Conservation (phyloP, 2,888 invertebrate genomes). For the Slavum lentiscoides region DNA sequence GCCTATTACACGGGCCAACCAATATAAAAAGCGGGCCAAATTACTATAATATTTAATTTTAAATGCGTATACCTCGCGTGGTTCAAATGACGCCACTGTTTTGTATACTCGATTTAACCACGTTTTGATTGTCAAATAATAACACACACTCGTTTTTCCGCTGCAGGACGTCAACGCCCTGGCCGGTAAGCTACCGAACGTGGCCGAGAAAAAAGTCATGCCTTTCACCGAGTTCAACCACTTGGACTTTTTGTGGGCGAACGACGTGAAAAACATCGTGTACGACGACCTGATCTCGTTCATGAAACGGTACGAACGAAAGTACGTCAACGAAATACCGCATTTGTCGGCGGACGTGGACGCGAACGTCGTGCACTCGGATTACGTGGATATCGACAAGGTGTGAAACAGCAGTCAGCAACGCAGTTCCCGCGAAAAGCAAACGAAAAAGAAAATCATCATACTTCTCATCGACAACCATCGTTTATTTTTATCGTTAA, state of each 20-base stretch:
- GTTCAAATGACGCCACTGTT: too few relatives aligned
- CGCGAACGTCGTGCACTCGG: conserved; percentile 11
- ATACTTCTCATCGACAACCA: too few relatives aligned
- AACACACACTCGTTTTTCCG: not conserved
- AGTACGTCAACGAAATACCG: not conserved
- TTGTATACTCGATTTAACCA: too few relatives aligned
- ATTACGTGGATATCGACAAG: not conserved
- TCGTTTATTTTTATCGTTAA: too few relatives aligned
- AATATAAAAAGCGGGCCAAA: too few relatives aligned
- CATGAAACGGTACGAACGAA: conserved; percentile 47
- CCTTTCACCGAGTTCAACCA: conserved; percentile 68
- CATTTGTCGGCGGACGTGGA: conserved; percentile 19
- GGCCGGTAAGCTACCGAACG: conserved; percentile 63
- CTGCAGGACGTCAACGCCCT: conserved; percentile 66
- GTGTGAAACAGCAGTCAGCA: not conserved
- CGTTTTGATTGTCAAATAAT: too few relatives aligned
- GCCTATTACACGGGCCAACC: too few relatives aligned
- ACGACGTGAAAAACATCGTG: conserved; percentile 65
- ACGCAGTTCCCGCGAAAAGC: too few relatives aligned
- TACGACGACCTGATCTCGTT: conserved; percentile 59
- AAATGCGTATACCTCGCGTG: too few relatives aligned
- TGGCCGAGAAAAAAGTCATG: conserved; percentile 63
- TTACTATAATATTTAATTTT: too few relatives aligned
- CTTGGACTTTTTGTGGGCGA: conserved; percentile 72
- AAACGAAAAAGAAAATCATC: too few relatives aligned